Percentiles rank a stretch among this genome's conserved stretches.
Evolutionary conservation across 1,140 invertebrate species (phyloP).

Genomic region (Panagrolaimus sp.): DNA sequence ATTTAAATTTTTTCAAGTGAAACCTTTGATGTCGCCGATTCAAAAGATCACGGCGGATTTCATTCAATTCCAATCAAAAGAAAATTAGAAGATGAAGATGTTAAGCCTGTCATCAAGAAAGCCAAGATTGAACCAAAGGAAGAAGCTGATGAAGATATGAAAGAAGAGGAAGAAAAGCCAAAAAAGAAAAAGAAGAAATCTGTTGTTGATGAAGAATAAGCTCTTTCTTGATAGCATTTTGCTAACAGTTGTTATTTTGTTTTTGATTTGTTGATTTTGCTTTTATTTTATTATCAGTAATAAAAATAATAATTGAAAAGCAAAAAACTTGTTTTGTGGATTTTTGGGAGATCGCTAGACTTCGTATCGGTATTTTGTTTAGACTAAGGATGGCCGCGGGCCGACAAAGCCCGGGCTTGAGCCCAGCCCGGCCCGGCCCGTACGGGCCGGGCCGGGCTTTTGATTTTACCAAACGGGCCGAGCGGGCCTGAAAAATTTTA

Average conservation of each 20-base stretch:
- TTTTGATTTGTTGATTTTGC: conserved; percentile 9
- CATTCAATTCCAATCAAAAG: too few species aligned
- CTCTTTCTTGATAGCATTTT: not conserved
- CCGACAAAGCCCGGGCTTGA: too few species aligned
- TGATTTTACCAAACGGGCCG: too few species aligned
- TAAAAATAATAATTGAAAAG: not conserved
- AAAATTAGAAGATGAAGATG: conserved; percentile 16
- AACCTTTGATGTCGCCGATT: conserved; percentile 50
- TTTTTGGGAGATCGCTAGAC: too few species aligned
- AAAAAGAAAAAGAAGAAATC: conserved; percentile 27
- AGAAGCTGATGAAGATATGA: conserved; percentile 22
- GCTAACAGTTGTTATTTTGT: not conserved
- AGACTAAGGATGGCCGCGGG: too few species aligned
- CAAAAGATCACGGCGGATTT: too few species aligned
- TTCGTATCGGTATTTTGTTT: too few species aligned
- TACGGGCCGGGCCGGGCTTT: too few species aligned
- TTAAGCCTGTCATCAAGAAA: conserved; percentile 14
- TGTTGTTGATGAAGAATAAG: not conserved
- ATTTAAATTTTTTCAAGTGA: conserved; percentile 39
- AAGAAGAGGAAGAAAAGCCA: conserved; percentile 31
- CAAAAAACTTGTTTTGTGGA: not conserved
- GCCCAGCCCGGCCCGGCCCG: too few species aligned
- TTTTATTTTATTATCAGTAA: conserved; percentile 5
- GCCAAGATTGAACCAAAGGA: conserved; percentile 23
- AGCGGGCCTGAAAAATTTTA: too few species aligned